phyloP scores from a whole-genome alignment of 2,113 vertebrate species.

The Burhinus bistriatus region DNA sequence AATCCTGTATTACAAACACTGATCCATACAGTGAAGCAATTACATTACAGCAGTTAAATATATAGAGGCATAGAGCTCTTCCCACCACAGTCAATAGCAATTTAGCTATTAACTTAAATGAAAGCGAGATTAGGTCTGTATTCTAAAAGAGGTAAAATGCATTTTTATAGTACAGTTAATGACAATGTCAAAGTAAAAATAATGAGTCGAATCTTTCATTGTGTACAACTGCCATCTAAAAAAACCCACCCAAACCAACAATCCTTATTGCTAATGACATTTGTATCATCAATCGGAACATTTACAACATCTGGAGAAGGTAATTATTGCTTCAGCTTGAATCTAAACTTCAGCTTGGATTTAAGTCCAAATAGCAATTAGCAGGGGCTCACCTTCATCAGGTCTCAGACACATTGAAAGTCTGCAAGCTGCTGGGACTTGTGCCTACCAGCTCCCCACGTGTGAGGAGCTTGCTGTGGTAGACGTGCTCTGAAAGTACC shows the following conservation, averaged over 20 bases:
- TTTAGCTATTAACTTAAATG: conserved; percentile 49
- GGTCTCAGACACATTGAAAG: not conserved
- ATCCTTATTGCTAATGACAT: not conserved
- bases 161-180: conserved; percentile 35
- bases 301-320: not conserved
- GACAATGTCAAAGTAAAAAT: conserved; percentile 19
- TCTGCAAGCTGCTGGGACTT: not conserved
- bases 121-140: conserved; percentile 15
- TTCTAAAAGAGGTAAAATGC: conserved; percentile 1
- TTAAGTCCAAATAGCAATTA: not conserved
- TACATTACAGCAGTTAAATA: conserved; percentile 15
- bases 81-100: not conserved
- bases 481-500: not conserved
- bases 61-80: not conserved
- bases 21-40: conserved; percentile 28
- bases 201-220: not conserved
- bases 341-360: not conserved
- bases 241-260: not conserved
- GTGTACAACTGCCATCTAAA: not conserved
- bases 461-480: not conserved
- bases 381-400: not conserved
- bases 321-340: not conserved
- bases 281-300: not conserved
- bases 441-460: fast-evolving
- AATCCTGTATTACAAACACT: conserved; percentile 33